Conservation (phyloP, 2,888 invertebrate species). For the Chalcis sispes region DNA sequence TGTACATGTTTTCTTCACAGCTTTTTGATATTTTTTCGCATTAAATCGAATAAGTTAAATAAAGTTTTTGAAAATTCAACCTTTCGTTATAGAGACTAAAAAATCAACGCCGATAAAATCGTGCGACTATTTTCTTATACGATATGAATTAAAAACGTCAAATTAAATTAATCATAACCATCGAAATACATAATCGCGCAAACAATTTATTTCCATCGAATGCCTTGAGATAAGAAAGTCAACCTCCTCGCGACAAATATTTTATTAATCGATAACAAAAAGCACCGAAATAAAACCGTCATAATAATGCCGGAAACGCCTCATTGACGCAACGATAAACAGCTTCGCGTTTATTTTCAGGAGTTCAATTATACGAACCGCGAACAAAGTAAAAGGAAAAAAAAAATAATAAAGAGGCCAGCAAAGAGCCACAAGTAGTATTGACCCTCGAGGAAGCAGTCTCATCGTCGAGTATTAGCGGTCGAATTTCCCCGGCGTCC, state of each 20-base stretch:
- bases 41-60: no score
- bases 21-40: no score
- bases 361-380: conserved; percentile 56
- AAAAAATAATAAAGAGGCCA: no score
- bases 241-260: conserved; percentile 6
- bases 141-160: no score
- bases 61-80: no score
- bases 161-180: no score
- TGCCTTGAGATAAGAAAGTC: not conserved
- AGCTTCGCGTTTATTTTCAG: conserved; percentile 41
- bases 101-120: no score
- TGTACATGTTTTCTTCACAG: no score
- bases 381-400: conserved; percentile 45
- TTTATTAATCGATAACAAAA: conserved; percentile 14
- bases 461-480: conserved; percentile 62
- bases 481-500: conserved; percentile 65
- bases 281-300: conserved; percentile 3
- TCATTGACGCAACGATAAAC: conserved; percentile 3
- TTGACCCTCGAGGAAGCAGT: conserved; percentile 65
- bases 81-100: no score
- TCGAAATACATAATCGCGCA: no score
- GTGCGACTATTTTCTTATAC: no score
- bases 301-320: not conserved
- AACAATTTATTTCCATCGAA: no score
- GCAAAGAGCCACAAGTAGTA: conserved; percentile 66